Base-by-base conservation (phyloP, 2,113 vertebrate genomes). In the Oxygymnocypris stewartii region DNA sequence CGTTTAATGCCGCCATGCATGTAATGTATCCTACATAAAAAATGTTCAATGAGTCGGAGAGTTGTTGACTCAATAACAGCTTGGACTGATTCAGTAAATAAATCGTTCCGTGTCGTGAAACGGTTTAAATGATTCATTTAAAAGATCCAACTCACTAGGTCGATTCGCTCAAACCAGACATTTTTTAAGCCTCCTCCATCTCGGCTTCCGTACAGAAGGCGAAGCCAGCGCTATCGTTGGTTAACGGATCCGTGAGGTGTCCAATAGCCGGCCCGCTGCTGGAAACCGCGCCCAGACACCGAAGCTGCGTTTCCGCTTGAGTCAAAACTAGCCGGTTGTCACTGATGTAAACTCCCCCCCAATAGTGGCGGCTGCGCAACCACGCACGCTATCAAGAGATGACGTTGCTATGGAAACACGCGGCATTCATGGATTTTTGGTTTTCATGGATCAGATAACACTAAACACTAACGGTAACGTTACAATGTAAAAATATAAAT, bases 361-460 rank as follows among this genome's bases (percentile, higher is more conserved):
- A n/a, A n/a, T n/a, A n/a, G n/a, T n/a, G n/a, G n/a, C 35, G 67
- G 67, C 67, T 76, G 31, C 42, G 88, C 84, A 89, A n/a, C n/a
- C n/a, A n/a, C n/a, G n/a, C n/a, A n/a, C n/a, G n/a, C n/a, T n/a
- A n/a, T n/a, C n/a, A n/a, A n/a, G n/a, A n/a, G n/a, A n/a, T n/a
- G n/a, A n/a, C n/a, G n/a, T n/a, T 94, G 91, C 93, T 91, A 95
- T 95, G 94, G 95, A 84, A 94, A 95, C 94, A 59, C 86, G 79
- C 88, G 89, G 84, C n/a, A n/a, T n/a, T n/a, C n/a, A n/a, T n/a
- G n/a, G n/a, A n/a, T n/a, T n/a, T n/a, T n/a, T n/a, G n/a, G n/a
- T n/a, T n/a, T n/a, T n/a, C n/a, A n/a, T n/a, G n/a, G n/a, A n/a
- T n/a, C n/a, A n/a, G n/a, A n/a, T n/a, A n/a, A n/a, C n/a, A n/a